A percentile compares a stretch with the other conserved stretches of the same genome.
Conservation (phyloP, 1,140 invertebrate genomes). For the Meloidogyne floridensis region DNA sequence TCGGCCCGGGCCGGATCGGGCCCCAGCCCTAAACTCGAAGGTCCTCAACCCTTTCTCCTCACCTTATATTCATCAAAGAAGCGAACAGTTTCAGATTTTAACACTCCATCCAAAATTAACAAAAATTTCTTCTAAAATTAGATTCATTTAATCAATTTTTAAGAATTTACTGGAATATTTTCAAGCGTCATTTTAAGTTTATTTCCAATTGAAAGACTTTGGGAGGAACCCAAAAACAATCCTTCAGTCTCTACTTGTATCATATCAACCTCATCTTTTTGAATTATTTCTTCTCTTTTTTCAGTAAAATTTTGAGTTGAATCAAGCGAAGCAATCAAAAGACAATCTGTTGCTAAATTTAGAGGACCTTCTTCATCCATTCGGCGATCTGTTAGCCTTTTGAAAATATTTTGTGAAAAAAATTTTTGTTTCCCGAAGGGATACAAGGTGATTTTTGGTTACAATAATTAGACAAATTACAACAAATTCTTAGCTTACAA, state of each 20-base stretch:
- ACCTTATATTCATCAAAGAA: slow-evolving; percentile 22
- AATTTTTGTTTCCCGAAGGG: too few relatives aligned
- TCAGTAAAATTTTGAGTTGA: not conserved
- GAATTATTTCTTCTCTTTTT: not conserved
- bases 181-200: not conserved
- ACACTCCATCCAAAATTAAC: slow-evolving; percentile 22
- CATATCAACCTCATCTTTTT: not conserved
- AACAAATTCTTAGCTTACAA: too few relatives aligned
- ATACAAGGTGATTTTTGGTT: too few relatives aligned
- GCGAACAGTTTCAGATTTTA: slow-evolving; percentile 13
- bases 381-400: not conserved
- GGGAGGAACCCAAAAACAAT: not conserved
- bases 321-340: not conserved
- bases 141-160: not conserved
- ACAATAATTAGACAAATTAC: too few relatives aligned
- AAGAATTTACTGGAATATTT: not conserved
- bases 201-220: not conserved
- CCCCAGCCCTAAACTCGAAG: too few relatives aligned
- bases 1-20: too few relatives aligned
- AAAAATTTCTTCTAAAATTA: slow-evolving; percentile 19
- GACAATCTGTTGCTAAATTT: slow-evolving; percentile 13
- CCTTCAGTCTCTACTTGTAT: not conserved
- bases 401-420: too few relatives aligned
- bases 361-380: not conserved
- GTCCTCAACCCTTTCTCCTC: too few relatives aligned